Percentiles rank a stretch among this genome's conserved stretches.
Evolutionary conservation across 1,140 invertebrate genomes (phyloP).

Genomic region (Euura lappo): DNA sequence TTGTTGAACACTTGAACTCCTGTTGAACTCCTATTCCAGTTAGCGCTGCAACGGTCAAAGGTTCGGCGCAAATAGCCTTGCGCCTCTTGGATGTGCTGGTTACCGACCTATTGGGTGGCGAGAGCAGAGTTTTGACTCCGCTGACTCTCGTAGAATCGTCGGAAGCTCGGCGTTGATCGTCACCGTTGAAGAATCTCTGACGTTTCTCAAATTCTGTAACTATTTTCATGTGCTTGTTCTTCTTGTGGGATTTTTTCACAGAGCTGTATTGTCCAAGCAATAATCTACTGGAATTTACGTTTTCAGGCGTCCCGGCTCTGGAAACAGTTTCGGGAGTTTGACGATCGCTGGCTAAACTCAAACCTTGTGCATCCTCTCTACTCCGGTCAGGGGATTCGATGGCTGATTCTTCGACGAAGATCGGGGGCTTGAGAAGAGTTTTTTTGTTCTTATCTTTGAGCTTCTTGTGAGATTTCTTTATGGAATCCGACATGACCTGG

Average conservation of each 20-base stretch:
- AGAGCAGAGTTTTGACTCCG: not conserved
- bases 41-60: not conserved
- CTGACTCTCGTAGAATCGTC: not conserved
- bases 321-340: slow-evolving; percentile 24
- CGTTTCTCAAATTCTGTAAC: slow-evolving; percentile 35
- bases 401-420: slow-evolving; percentile 17
- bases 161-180: not conserved
- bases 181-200: slow-evolving; percentile 31
- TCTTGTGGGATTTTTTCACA: slow-evolving; percentile 52
- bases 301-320: slow-evolving; percentile 44
- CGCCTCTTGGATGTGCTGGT: slow-evolving; percentile 16
- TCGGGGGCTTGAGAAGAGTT: slow-evolving; percentile 29
- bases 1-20: slow-evolving; percentile 22
- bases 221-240: slow-evolving; percentile 48
- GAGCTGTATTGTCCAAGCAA: slow-evolving; percentile 47
- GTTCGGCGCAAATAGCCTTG: slow-evolving; percentile 11
- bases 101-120: not conserved
- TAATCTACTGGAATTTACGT: slow-evolving; percentile 48
- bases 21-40: slow-evolving; percentile 12
- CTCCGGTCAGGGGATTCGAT: slow-evolving; percentile 22
- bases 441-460: slow-evolving; percentile 46
- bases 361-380: slow-evolving; percentile 5
- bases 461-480: slow-evolving; percentile 53
- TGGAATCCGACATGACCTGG: slow-evolving; percentile 41
- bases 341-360: not conserved